Percentiles rank a stretch among this genome's conserved stretches.
Conservation (phyloP, 2,113 vertebrate genomes). For the Heloderma charlesbogerti region DNA sequence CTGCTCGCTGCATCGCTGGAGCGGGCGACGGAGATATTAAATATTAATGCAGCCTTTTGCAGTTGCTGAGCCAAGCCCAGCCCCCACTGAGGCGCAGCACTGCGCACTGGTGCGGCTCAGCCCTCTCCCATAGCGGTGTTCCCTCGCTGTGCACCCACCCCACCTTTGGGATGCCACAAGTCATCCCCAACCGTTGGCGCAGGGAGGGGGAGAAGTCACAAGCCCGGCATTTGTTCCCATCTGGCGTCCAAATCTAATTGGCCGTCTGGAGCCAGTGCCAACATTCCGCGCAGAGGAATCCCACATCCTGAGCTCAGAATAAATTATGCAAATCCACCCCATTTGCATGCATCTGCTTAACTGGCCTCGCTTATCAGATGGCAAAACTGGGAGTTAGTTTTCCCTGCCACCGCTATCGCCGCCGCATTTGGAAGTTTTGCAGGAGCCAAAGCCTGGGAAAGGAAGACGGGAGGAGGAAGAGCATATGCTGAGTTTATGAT, state of each 20-base stretch:
- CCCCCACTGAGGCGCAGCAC: constrained; percentile 21
- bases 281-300: neutral
- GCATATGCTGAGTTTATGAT: neutral
- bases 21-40: constrained; percentile 42
- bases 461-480: neutral
- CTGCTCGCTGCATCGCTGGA: constrained; percentile 32
- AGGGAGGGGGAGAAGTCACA: neutral
- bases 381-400: neutral
- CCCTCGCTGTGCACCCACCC: neutral
- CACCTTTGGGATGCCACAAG: neutral
- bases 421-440: neutral
- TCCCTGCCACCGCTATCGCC: no score
- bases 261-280: neutral
- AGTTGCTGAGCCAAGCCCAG: constrained; percentile 13
- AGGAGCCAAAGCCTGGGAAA: neutral
- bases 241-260: neutral
- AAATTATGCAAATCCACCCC: constrained; percentile 19
- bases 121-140: neutral
- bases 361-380: neutral
- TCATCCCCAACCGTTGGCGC: neutral
- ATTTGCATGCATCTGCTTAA: constrained; percentile 1
- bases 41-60: constrained; percentile 48
- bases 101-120: constrained; percentile 8
- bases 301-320: constrained; percentile 32
- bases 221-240: neutral